Conservation (phyloP, 2,113 vertebrate genomes). For the Xiphophorus maculatus region DNA sequence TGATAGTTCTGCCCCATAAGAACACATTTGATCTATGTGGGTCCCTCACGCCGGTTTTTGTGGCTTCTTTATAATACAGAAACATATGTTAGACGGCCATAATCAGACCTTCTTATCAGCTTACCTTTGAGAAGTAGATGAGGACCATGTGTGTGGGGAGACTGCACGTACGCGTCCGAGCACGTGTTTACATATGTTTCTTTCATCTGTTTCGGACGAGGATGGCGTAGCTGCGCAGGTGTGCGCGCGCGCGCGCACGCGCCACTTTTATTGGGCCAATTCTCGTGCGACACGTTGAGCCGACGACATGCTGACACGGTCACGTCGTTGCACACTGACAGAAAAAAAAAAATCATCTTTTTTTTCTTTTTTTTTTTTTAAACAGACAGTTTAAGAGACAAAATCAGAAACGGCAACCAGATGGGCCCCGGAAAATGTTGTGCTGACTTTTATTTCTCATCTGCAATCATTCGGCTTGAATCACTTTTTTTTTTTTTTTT, state of each 20-base stretch:
- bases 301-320: constrained; percentile 64
- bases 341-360: constrained; percentile 72
- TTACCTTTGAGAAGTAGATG: constrained; percentile 36
- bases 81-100: constrained; percentile 46
- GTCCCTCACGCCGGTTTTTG: constrained; percentile 32
- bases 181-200: constrained; percentile 57
- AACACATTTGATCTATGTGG: constrained; percentile 42
- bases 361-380: constrained; percentile 25
- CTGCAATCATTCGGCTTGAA: constrained; percentile 74
- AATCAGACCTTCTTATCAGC: constrained; percentile 56
- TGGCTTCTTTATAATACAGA: constrained; percentile 34
- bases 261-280: constrained; percentile 38
- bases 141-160: constrained; percentile 40
- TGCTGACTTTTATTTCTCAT: constrained; percentile 70
- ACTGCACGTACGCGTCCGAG: constrained; percentile 1
- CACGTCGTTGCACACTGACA: constrained; percentile 44
- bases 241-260: constrained; percentile 28
- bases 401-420: constrained; percentile 70
- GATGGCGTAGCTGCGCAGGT: constrained; percentile 50
- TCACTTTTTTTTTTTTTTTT: constrained; percentile 38
- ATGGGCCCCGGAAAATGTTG: constrained; percentile 74
- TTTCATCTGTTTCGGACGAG: constrained; percentile 40
- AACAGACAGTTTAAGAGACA: constrained; percentile 77
- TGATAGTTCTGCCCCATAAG: constrained; percentile 60
- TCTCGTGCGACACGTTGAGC: constrained; percentile 51